These are phyloP conservation scores for Moxostoma hubbsi DNA, from an alignment of 2,797 vertebrate genomes.

Conservation along the genomic window DNA sequence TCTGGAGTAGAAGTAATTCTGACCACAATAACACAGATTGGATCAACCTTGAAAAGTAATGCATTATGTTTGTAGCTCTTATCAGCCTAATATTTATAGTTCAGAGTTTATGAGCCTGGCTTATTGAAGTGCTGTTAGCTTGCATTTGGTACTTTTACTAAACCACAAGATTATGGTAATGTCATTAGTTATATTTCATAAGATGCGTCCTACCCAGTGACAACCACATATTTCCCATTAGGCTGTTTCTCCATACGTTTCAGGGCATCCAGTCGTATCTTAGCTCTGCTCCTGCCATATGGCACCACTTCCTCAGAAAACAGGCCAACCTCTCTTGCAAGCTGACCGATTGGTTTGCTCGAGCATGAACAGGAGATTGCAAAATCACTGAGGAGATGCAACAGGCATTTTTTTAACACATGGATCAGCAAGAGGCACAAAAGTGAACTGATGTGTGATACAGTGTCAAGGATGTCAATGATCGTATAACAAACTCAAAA, in stretches of 20 bases:
- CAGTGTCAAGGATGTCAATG: too few species aligned
- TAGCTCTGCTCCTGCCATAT: slow-evolving; percentile 82
- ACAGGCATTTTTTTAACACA: not conserved
- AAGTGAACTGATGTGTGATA: too few species aligned
- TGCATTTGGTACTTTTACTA: not conserved
- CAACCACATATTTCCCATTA: slow-evolving; percentile 85
- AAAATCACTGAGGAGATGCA: slow-evolving; percentile 73
- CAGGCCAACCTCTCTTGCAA: slow-evolving; percentile 82
- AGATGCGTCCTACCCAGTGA: slow-evolving; percentile 79
- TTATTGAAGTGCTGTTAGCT: not conserved
- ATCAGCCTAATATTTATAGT: too few species aligned
- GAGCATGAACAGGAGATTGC: slow-evolving; percentile 76
- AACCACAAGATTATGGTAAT: not conserved
- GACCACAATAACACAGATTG: slow-evolving; percentile 23
- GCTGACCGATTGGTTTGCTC: slow-evolving; percentile 75
- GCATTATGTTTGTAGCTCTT: not conserved
- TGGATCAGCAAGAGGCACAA: too few species aligned
- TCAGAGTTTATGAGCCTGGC: not conserved
- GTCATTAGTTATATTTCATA: not conserved
- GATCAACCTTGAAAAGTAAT: not conserved
- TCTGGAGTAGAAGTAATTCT: slow-evolving; percentile 84
- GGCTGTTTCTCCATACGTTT: slow-evolving; percentile 79
- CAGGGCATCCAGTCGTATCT: slow-evolving; percentile 77
- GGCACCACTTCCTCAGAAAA: slow-evolving; percentile 80
- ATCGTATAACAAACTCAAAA: too few species aligned